Evolutionary conservation across 2,797 vertebrate genomes (phyloP), one percentile per base, ranked within the genome.

Genomic region (Pseudochirops corinnae): DNA sequence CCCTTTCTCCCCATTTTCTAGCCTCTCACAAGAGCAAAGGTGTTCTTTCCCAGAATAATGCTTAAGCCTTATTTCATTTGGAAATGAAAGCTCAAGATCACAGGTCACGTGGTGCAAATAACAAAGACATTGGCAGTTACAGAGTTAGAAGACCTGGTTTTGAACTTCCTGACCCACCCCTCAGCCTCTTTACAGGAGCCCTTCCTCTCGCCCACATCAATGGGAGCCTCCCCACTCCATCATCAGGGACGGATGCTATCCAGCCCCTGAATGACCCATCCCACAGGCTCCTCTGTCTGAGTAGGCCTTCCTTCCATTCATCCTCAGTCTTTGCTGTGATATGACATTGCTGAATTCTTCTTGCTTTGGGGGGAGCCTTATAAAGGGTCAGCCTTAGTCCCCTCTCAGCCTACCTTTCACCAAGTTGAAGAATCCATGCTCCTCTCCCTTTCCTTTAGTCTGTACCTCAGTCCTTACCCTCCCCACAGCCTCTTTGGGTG

Each of bases 51-150:
- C 94, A 94, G 94, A 94, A 93, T 92, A 94, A 95, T 18, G 87
- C 90, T 58, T 56, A 11, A 0, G 52, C 92, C 93, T 96, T 90
- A 55, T 87, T 97, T 96, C 93, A 67, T 94, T 90, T 5, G 55
- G 55, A 95, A 96, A 57, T 33, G 92, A 90, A 97, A 97, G 96
- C 96, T 96, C 96, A 96, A 96, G 95, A 94, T 94, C 53, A 33
- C 26, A 1, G 11, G 50, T 82, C 91, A 94, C 92, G 4, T 82
- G 67, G 18, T 82, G 39, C n/a, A 95, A 93, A 53, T 82, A 82
- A 39, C 56, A 46, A 94, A 94, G 93, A 62, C 60, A 91, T 18
- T 33, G 31, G 91, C 90, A 9, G 53, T 31, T 50, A 87, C 50
- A 91, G 58, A 24, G 58, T 96, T 93, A 87, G 62, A 94, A 91